phyloP scores from a whole-genome alignment of 2,888 invertebrate genomes.

The Caenorhabditis sp. region DNA sequence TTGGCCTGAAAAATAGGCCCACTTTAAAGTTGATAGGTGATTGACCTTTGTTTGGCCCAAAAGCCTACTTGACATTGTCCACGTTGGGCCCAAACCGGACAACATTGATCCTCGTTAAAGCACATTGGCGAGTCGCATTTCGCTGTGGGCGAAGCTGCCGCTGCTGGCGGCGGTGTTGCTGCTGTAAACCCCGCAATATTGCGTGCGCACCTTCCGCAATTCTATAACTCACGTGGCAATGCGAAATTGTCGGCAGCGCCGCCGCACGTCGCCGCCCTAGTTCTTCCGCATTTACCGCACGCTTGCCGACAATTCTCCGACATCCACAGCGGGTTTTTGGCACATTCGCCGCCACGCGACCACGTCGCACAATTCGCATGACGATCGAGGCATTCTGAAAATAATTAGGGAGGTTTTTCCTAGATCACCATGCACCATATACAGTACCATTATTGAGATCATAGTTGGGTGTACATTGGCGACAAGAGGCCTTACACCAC shows the following conservation, averaged over 20 bases:
- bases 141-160: neutral
- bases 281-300: constrained; percentile 51
- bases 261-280: constrained; percentile 44
- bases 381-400: constrained; percentile 51
- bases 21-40: no score
- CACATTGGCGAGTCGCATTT: constrained; percentile 52
- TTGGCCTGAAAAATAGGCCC: constrained; percentile 30
- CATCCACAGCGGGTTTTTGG: constrained; percentile 64
- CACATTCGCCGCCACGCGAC: constrained; percentile 58
- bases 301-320: constrained; percentile 60
- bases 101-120: constrained; percentile 65
- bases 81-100: constrained; percentile 56
- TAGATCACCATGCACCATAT: neutral
- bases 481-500: constrained; percentile 62
- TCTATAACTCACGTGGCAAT: neutral
- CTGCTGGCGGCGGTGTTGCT: constrained; percentile 7
- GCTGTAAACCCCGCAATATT: constrained; percentile 16
- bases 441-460: constrained; percentile 41
- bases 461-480: constrained; percentile 51
- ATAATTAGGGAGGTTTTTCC: neutral
- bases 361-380: constrained; percentile 48
- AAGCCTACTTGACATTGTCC: constrained; percentile 49
- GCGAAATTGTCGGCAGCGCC: constrained; percentile 14
- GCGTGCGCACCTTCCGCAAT: no score
- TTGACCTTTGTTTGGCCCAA: no score